phyloP scores from a whole-genome alignment of 2,888 invertebrate species.

The Smittia sp. region DNA sequence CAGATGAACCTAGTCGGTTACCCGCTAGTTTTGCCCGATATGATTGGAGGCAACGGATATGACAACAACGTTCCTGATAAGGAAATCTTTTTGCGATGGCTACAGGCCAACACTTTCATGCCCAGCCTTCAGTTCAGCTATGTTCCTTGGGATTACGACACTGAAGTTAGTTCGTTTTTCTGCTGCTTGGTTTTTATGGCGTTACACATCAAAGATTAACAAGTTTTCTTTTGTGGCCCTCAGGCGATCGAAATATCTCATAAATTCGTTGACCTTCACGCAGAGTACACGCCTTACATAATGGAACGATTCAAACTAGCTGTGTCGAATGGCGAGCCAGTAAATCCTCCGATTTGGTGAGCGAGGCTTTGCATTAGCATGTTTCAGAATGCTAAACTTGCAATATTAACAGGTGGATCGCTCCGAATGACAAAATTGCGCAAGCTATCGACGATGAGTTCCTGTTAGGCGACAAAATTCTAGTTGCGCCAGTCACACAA shows the following conservation, averaged over 20 bases:
- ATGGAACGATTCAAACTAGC: slow-evolving; percentile 61
- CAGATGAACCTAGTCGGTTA: slow-evolving; percentile 53
- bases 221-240: neutral
- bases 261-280: slow-evolving; percentile 65
- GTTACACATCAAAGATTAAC: neutral
- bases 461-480: slow-evolving; percentile 70
- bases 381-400: neutral
- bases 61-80: slow-evolving; percentile 55
- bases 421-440: slow-evolving; percentile 64
- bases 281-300: slow-evolving; percentile 61
- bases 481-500: slow-evolving; percentile 73
- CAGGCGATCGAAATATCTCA: slow-evolving; percentile 50
- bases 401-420: slow-evolving; percentile 59
- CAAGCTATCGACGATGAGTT: slow-evolving; percentile 66
- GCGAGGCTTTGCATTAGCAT: too few species aligned
- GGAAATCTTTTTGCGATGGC: slow-evolving; percentile 70
- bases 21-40: slow-evolving; percentile 73
- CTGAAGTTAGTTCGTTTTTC: slow-evolving; percentile 46
- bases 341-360: slow-evolving; percentile 77
- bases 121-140: slow-evolving; percentile 74
- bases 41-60: slow-evolving; percentile 68
- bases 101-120: slow-evolving; percentile 72
- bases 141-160: slow-evolving; percentile 71
- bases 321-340: slow-evolving; percentile 63
- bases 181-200: too few species aligned